phyloP scores from a whole-genome alignment of 2,888 invertebrate genomes.

The Synanthedon formicaeformis region DNA sequence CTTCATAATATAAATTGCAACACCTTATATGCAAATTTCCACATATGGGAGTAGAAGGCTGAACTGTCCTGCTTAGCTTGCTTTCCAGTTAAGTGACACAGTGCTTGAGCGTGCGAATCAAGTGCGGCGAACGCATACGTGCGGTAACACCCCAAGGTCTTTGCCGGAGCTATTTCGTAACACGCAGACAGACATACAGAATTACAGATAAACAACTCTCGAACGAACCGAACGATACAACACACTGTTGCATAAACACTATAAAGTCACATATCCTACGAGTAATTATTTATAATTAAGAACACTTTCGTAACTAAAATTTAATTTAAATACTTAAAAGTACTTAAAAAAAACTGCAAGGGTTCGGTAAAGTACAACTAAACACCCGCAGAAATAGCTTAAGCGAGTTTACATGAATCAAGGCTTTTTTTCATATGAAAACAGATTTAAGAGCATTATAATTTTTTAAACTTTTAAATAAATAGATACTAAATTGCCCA shows the following conservation, averaged over 20 bases:
- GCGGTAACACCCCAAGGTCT: conserved; percentile 25
- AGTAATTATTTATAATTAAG: neutral
- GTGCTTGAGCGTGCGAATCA: conserved; percentile 1
- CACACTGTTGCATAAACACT: neutral
- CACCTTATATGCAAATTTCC: conserved; percentile 4
- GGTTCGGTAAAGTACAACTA: too few species aligned
- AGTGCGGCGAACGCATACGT: conserved; percentile 9
- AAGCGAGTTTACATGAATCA: too few species aligned
- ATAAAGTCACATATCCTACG: neutral
- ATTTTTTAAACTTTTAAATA: too few species aligned
- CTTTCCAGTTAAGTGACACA: neutral
- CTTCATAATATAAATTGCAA: neutral
- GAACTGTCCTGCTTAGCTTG: neutral
- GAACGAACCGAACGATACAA: neutral
- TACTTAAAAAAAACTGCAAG: too few species aligned
- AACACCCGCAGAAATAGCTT: too few species aligned
- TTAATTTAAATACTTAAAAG: too few species aligned
- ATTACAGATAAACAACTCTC: conserved; percentile 3
- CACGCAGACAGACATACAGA: conserved; percentile 2
- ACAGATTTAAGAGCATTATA: too few species aligned
- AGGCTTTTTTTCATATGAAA: too few species aligned
- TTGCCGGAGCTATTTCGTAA: conserved; percentile 26
- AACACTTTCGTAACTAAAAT: neutral
- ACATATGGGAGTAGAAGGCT: conserved; percentile 21
- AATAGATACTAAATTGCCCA: too few species aligned